These are phyloP conservation scores for Pteropus rufus DNA, from an alignment of 2,797 vertebrate genomes.

Conservation along the genomic window DNA sequence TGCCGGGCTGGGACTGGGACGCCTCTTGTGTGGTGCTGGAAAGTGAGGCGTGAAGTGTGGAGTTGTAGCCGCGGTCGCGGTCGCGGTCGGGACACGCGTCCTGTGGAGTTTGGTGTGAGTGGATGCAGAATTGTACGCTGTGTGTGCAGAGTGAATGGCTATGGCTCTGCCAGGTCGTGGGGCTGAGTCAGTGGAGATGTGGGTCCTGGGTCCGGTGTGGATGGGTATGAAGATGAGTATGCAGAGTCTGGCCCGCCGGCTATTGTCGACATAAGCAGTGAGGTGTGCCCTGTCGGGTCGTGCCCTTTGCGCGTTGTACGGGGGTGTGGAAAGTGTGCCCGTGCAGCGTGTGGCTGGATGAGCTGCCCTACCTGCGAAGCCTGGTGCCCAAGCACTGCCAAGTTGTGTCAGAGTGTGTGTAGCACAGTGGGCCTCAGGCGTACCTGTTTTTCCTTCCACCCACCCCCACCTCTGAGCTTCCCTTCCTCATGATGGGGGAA, in stretches of 20 bases:
- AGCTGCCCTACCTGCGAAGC: background rate
- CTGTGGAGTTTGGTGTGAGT: background rate
- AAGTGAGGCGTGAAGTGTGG: background rate
- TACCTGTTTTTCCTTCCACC: background rate
- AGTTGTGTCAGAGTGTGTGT: background rate
- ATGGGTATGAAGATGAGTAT: background rate
- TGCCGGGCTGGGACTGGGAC: background rate
- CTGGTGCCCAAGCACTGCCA: background rate
- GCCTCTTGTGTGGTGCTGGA: background rate
- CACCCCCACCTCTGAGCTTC: background rate
- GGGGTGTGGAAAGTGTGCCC: background rate
- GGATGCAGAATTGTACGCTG: background rate
- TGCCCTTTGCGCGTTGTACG: background rate
- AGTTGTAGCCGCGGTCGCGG: background rate
- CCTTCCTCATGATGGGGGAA: fast-evolving
- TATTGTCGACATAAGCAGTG: background rate
- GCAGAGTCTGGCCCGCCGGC: background rate
- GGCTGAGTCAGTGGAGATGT: background rate
- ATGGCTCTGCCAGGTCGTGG: background rate
- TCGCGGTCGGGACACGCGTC: background rate
- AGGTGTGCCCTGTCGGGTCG: background rate
- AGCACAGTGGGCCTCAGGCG: background rate
- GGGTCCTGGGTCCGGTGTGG: background rate
- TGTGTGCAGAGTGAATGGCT: background rate
- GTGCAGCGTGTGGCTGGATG: background rate